Base-by-base conservation (phyloP, 2,888 invertebrate genomes). In the Ectobius pallidus region DNA sequence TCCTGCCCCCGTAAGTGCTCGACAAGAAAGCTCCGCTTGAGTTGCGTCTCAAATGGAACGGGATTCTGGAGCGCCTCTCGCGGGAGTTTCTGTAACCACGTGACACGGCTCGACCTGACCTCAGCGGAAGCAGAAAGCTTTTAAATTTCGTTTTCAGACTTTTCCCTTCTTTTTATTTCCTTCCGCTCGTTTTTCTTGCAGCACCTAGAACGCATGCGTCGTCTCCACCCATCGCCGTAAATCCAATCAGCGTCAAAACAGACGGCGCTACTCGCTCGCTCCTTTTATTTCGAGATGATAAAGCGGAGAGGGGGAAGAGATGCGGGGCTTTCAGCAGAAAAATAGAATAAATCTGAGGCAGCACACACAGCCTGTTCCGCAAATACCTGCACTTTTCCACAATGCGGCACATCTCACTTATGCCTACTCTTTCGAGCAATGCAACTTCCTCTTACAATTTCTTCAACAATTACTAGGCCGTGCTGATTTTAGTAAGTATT, bases 11-110 rank as follows among this genome's bases (percentile, higher is more conserved):
- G 46, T 46, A 46, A 46, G 46, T 46, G 46, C 46, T 46, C 46
- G 46, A 32, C 65, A 32, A 65, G 46, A 65, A 65, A 65, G 65
- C 68, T 58, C 32, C 74, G 72, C 62, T 71, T 70, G 75, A 73
- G 71, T 73, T 73, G 68, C 32, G 69, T 52, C 73, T 70, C 75
- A 73, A 74, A 74, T 74, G 74, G 74, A 65, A 74, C 70, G 70
- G 65, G 72, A 70, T 67, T 34, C 58, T 22, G 22, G 49, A 52
- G 52, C 52, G 30, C 58, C 30, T 30, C 58, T 25, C 58, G 27
- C 30, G 58, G 58, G 58, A 30, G 22, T 25, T 22, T 58, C 27
- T 46, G 69, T 63, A 58, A 58, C 58, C 58, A 58, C 65, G 55
- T 70, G 73, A 71, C 74, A 49, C 52, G 70, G 69, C 69, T 70